These are phyloP conservation scores for Leptopilina boulardi DNA, from an alignment of 1,140 invertebrate species.

Conservation along the genomic window DNA sequence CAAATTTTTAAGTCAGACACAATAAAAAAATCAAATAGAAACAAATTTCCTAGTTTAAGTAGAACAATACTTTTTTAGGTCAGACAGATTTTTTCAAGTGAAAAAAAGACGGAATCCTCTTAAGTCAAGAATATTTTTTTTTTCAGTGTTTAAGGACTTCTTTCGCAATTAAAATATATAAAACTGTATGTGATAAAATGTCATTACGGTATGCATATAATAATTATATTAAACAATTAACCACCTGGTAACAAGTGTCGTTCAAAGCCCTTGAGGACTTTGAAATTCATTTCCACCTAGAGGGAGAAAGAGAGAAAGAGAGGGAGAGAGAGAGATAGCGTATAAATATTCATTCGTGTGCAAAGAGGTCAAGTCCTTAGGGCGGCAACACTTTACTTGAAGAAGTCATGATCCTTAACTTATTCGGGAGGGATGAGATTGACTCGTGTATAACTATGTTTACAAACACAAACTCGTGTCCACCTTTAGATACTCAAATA, in stretches of 20 bases:
- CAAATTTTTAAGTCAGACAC: no score
- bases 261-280: background rate
- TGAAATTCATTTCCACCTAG: constrained; percentile 9
- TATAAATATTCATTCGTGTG: constrained; percentile 18
- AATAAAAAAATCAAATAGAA: no score
- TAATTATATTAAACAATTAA: constrained; percentile 1
- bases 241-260: background rate
- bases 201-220: background rate
- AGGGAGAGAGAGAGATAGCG: background rate
- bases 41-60: no score
- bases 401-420: constrained; percentile 22
- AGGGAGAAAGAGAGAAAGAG: background rate
- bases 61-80: no score
- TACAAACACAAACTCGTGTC: background rate
- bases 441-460: background rate
- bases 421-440: background rate
- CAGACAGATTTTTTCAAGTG: no score
- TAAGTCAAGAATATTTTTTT: no score
- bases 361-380: constrained; percentile 18
- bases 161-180: background rate
- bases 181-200: background rate
- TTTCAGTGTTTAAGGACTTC: no score
- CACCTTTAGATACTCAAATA: background rate
- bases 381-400: background rate
- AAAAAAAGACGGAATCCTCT: no score